phyloP scores from a whole-genome alignment of 2,888 invertebrate genomes.

The Stenurella melanura region DNA sequence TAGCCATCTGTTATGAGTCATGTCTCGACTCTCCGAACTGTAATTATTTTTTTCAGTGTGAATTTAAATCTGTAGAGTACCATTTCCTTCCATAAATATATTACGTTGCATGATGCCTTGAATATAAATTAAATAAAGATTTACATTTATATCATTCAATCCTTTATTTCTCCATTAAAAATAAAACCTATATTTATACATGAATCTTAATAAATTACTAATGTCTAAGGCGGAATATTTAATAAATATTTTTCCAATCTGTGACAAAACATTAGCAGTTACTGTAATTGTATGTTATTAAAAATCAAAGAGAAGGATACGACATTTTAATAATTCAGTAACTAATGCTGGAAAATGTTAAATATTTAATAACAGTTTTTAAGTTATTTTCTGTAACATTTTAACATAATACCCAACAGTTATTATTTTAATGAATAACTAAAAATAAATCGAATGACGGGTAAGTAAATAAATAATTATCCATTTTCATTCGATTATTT shows the following conservation, averaged over 20 bases:
- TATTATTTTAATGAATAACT: not conserved
- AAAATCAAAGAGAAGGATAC: not conserved
- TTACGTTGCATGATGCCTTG: no score
- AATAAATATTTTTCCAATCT: not conserved
- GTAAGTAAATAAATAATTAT: no score
- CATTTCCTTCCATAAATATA: no score
- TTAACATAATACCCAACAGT: not conserved
- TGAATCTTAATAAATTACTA: not conserved
- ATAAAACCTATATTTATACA: not conserved
- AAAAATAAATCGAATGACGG: no score
- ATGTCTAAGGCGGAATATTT: not conserved
- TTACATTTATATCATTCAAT: not conserved
- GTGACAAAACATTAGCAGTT: not conserved
- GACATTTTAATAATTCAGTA: not conserved
- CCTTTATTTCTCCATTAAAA: not conserved
- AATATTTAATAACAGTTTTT: not conserved
- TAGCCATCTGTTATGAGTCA: no score
- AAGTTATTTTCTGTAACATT: not conserved
- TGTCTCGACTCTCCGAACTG: no score
- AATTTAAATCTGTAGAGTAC: no score
- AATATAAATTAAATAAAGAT: not conserved
- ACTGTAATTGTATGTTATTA: conserved; percentile 1
- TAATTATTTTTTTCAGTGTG: no score
- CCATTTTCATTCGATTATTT: no score
- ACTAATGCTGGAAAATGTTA: not conserved